Base-by-base conservation (phyloP, 2,888 invertebrate genomes). In the Andrena haemorrhoa region DNA sequence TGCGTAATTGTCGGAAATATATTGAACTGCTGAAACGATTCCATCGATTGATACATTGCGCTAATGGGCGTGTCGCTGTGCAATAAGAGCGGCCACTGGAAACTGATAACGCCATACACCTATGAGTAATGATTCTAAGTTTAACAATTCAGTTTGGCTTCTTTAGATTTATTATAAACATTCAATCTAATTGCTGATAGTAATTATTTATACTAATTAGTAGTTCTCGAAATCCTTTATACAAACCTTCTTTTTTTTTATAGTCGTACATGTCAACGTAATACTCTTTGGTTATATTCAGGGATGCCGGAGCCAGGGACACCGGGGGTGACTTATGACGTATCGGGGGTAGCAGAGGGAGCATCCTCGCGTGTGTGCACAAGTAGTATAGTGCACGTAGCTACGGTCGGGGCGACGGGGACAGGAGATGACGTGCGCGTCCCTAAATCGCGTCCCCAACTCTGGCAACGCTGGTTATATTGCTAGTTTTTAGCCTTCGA, bases 131-230 rank as follows among this genome's bases (percentile, higher is more conserved):
- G 90, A 91, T 88, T 88, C 88, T 89, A 89, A 85, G 86, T 89
- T 89, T 89, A 93, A 93, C 91, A 93, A 92, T 93, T 93, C 90
- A 84, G 91, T 92, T 93, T 92, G 92, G 92, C 92, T 91, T 89
- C 85, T 85, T 88, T 86, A 86, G 90, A 90, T 89, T 89, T 88
- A 89, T 79, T 90, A 91, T 90, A 91, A 93, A 91, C 92, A 90
- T 90, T 92, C 88, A 89, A 91, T 92, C 91, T 90, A 91, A 89
- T 90, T 83, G 83, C 88, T 81, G 82, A 88, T 88, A 86, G 81
- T 82, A 79, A 86, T 90, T 86, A 89, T 89, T 89, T 88, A 89
- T 86, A 86, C 86, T 90, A 90, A 84, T 89, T 86, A 88, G 88
- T 90, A 86, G 75, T 85, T 85, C 77, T 85, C 66, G 79, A 86